Evolutionary conservation across 2,113 vertebrate genomes (phyloP).

Genomic region (Peucedramus taeniatus): DNA sequence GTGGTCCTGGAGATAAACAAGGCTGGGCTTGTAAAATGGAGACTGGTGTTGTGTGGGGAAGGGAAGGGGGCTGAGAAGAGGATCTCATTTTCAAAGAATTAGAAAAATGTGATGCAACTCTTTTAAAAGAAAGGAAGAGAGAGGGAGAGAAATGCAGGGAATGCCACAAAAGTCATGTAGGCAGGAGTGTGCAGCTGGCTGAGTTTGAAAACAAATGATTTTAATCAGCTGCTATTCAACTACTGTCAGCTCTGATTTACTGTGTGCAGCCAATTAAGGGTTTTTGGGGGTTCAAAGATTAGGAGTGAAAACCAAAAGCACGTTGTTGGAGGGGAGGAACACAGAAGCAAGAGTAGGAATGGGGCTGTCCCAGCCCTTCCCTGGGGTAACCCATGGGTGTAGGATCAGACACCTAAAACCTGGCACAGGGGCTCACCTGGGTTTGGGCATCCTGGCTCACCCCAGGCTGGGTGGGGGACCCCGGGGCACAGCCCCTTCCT

Average conservation of each 20-base stretch:
- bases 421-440: neutral
- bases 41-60: neutral
- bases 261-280: slow-evolving; percentile 58
- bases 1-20: neutral
- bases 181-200: slow-evolving; percentile 70
- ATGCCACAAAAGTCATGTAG: slow-evolving; percentile 61
- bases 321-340: neutral
- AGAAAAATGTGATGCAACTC: slow-evolving; percentile 39
- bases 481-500: neutral
- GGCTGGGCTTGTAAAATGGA: neutral
- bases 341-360: neutral
- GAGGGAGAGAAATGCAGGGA: slow-evolving; percentile 20
- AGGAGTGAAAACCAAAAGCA: slow-evolving; percentile 32
- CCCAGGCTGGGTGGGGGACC: neutral
- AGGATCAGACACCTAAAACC: fast-evolving
- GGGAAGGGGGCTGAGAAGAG: neutral
- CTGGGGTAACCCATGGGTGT: fast-evolving
- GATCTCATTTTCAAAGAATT: slow-evolving; percentile 31
- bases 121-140: slow-evolving; percentile 25
- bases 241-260: slow-evolving; percentile 78
- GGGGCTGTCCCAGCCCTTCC: neutral
- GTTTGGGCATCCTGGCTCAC: neutral
- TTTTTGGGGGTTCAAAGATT: slow-evolving; percentile 56
- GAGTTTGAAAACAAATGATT: slow-evolving; percentile 74
- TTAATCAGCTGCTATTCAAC: slow-evolving; percentile 73